A percentile compares a stretch with the other conserved stretches of the same genome.
Evolutionary conservation across 2,888 invertebrate genomes (phyloP).

Genomic region (Selenia dentaria): DNA sequence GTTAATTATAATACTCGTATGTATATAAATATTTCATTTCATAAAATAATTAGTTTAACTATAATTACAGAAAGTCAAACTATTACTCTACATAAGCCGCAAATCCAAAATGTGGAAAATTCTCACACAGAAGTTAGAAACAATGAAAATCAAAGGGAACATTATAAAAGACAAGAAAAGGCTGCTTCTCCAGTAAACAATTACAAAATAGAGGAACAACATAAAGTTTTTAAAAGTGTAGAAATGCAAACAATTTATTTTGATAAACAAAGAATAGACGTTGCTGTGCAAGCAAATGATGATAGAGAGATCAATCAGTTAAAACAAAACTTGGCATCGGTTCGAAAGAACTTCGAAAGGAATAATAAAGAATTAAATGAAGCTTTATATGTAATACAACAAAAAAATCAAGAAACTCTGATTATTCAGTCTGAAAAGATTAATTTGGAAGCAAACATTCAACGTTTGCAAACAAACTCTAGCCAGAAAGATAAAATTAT

Average conservation of each 20-base stretch:
- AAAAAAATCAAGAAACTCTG: constrained; percentile 60
- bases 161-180: constrained; percentile 5
- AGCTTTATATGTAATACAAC: constrained; percentile 58
- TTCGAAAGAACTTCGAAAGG: constrained; percentile 46
- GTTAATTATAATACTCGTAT: too few relatives aligned
- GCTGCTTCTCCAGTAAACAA: constrained; percentile 28
- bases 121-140: constrained; percentile 23
- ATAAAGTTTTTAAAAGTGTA: too few relatives aligned
- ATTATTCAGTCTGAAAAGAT: constrained; percentile 63
- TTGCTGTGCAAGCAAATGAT: constrained; percentile 57
- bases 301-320: constrained; percentile 42
- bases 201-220: constrained; percentile 33
- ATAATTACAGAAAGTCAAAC: constrained; percentile 68
- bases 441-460: constrained; percentile 55
- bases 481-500: constrained; percentile 57
- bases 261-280: constrained; percentile 36
- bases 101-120: constrained; percentile 51
- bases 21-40: too few relatives aligned
- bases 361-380: constrained; percentile 61
- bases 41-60: too few relatives aligned
- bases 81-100: constrained; percentile 58
- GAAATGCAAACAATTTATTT: constrained; percentile 43
- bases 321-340: constrained; percentile 37
- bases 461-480: constrained; percentile 51
- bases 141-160: constrained; percentile 11